Base-by-base conservation (phyloP, 2,888 invertebrate species). In the Stenolophus ochropezus region DNA sequence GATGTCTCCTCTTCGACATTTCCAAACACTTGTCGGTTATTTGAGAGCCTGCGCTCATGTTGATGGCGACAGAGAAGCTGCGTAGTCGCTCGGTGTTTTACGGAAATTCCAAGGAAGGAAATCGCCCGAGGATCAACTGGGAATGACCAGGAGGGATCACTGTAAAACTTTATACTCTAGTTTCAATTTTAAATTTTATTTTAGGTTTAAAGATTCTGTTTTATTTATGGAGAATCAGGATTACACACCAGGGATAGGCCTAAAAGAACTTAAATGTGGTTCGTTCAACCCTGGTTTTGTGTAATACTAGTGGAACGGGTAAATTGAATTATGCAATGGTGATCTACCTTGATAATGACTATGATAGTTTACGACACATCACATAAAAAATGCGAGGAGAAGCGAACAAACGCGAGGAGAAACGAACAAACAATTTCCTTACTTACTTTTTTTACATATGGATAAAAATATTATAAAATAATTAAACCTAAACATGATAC, bases 1-100 rank as follows among this genome's bases (percentile, higher is more conserved):
- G 61, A 61, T 61, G 61, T 61, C 11, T 61, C 61, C 14, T 42
- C 33, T 42, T 42, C n/a, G 61, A n/a, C 61, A 23, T 61, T 61
- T 61, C 23, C 61, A 25, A 61, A 61, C 14, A 61, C 23, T 61
- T 3, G 23, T 23, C 61, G 14, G 23, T 61, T 25, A 25, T 25
- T 61, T 25, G 61, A 61, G 25, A 61, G 61, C 25, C 8, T 42
- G 1, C 33, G 33, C 33, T 61, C 23, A 61, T 61, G 61, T 14
- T 61, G 61, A 61, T 61, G 25, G 23, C 61, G 14, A 23, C 58
- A 4, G 21, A 5, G 14, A n/a, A n/a, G n/a, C n/a, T 23, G 23
- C 11, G n/a, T 4, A n/a, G n/a, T 21, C 21, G 21, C n/a, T 1
- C 5, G 23, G 61, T 14, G 61, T 61, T 61, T 61, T 61, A 61